These are phyloP conservation scores for Conomelus anceps DNA, from an alignment of 2,888 invertebrate species.

Conservation along the genomic window DNA sequence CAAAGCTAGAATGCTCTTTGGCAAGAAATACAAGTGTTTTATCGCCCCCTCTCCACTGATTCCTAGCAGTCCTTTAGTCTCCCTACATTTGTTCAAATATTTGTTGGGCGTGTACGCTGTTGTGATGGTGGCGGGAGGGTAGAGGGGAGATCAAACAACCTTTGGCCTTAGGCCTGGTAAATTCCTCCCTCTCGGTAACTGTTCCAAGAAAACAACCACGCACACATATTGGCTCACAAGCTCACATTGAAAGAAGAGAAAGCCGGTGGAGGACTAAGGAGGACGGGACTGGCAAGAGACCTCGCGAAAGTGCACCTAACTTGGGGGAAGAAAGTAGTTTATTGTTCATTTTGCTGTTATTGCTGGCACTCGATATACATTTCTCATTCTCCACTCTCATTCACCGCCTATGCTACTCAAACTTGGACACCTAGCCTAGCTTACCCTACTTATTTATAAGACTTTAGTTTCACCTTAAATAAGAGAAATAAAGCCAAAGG, in stretches of 20 bases:
- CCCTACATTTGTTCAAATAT: background rate
- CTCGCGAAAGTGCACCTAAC: background rate
- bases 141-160: background rate
- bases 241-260: background rate
- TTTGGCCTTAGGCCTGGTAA: background rate
- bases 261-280: background rate
- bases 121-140: background rate
- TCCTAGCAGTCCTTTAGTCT: background rate
- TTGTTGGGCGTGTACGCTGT: background rate
- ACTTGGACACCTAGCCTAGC: background rate
- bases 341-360: background rate
- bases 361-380: background rate
- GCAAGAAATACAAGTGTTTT: background rate
- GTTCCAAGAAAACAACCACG: background rate
- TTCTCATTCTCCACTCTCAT: background rate
- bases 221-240: background rate
- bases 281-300: background rate
- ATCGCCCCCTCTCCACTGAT: background rate
- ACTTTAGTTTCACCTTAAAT: background rate
- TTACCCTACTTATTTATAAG: background rate
- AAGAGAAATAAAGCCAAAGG: too few relatives aligned
- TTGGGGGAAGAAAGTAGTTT: background rate
- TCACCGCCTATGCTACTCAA: background rate
- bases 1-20: background rate
- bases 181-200: background rate